phyloP scores from a whole-genome alignment of 2,113 vertebrate species.

The Sakesphorus luctuosus region DNA sequence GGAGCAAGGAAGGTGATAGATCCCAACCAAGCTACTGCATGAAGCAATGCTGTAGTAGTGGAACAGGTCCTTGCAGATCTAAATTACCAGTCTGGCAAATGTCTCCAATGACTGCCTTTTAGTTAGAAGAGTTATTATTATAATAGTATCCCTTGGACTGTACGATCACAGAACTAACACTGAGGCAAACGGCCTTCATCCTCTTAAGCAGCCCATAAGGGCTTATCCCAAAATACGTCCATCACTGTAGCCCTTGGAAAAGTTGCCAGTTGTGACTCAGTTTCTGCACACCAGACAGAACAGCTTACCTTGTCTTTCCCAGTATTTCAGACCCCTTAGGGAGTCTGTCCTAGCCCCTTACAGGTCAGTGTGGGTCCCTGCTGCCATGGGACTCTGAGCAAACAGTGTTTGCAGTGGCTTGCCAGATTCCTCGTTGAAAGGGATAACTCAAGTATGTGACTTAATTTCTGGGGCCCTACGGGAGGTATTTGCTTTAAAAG shows the following conservation, averaged over 20 bases:
- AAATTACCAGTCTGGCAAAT: background rate
- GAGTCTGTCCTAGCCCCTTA: background rate
- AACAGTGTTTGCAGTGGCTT: background rate
- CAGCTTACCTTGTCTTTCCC: background rate
- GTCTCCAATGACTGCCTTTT: background rate
- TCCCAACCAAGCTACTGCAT: background rate
- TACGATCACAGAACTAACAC: background rate
- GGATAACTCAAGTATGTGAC: background rate
- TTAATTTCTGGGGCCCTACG: background rate
- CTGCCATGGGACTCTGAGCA: background rate
- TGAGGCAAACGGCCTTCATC: background rate
- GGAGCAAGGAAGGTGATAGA: background rate
- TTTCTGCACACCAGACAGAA: background rate
- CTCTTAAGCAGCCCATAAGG: background rate
- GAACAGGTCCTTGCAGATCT: background rate
- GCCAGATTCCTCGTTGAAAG: constrained; percentile 26
- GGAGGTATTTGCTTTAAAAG: constrained; percentile 14
- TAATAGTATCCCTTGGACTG: background rate
- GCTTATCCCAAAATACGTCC: background rate
- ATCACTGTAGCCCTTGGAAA: background rate
- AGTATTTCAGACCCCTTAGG: background rate
- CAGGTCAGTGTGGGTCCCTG: background rate
- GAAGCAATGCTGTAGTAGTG: background rate
- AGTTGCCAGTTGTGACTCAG: background rate
- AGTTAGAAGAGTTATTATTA: background rate